phyloP scores from a whole-genome alignment of 1,140 invertebrate genomes.

The Drosophila punjabiensis region DNA sequence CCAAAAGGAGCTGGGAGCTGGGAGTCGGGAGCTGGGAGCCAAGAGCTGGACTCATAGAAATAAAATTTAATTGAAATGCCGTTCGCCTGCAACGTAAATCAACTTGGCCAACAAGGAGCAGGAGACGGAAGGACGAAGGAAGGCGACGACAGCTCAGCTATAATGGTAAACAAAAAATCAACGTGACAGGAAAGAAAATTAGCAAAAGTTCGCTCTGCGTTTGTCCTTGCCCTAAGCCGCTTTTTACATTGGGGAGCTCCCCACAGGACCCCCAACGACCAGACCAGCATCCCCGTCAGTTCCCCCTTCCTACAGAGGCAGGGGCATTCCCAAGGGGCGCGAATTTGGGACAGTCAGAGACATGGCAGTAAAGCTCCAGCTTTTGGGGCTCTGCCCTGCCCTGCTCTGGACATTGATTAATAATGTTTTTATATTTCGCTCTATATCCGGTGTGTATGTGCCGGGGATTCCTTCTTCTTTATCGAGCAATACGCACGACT shows the following conservation, averaged over 20 bases:
- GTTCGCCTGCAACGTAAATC: slow-evolving; percentile 76
- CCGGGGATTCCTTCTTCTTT: slow-evolving; percentile 49
- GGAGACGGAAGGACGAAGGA: slow-evolving; percentile 6
- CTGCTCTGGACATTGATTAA: slow-evolving; percentile 78
- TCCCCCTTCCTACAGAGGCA: slow-evolving; percentile 3
- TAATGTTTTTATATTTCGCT: slow-evolving; percentile 75
- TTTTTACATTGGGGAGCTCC: slow-evolving; percentile 58
- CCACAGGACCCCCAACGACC: background rate
- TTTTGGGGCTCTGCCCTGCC: slow-evolving; percentile 15
- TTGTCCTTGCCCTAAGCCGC: slow-evolving; percentile 66
- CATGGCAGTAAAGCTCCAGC: slow-evolving; percentile 45
- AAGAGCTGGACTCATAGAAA: slow-evolving; percentile 61
- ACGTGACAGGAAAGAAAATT: slow-evolving; percentile 84
- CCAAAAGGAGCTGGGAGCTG: slow-evolving; percentile 6
- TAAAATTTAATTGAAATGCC: slow-evolving; percentile 85
- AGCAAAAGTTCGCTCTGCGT: slow-evolving; percentile 72
- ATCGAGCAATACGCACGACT: slow-evolving; percentile 66
- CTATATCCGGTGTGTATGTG: slow-evolving; percentile 28
- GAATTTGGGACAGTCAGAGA: slow-evolving; percentile 61
- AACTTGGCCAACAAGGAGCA: slow-evolving; percentile 52
- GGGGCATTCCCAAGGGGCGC: slow-evolving; percentile 62
- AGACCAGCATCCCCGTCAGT: slow-evolving; percentile 13
- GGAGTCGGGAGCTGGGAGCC: background rate
- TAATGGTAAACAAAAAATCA: slow-evolving; percentile 84
- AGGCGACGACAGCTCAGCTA: slow-evolving; percentile 77